Conservation (phyloP, 2,797 vertebrate genomes). For the Enteromius mattozi region DNA sequence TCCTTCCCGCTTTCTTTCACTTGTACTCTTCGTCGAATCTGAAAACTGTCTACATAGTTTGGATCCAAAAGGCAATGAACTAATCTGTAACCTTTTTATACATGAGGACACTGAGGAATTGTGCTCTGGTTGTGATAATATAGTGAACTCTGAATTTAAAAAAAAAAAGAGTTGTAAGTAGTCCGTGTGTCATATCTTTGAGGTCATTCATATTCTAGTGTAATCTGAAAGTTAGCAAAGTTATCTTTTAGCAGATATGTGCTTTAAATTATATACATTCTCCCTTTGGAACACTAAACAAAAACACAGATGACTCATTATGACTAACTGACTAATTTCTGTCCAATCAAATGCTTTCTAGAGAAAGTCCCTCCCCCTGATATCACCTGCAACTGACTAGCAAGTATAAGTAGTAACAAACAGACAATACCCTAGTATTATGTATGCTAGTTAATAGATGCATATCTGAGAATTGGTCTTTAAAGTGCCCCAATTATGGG, state of each 20-base stretch:
- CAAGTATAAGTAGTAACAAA: no score
- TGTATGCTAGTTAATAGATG: background rate
- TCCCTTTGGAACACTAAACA: background rate
- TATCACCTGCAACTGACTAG: background rate
- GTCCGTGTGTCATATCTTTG: background rate
- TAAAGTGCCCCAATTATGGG: no score
- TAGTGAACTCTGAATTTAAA: no score
- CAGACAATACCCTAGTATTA: no score
- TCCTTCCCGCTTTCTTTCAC: background rate
- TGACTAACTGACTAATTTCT: background rate
- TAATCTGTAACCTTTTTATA: background rate
- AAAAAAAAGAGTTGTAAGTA: background rate
- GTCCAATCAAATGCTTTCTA: background rate
- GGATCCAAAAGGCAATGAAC: background rate
- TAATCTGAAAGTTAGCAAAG: background rate
- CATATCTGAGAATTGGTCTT: no score
- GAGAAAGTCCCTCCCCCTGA: background rate
- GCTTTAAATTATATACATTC: background rate
- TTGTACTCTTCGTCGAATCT: background rate
- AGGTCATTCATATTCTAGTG: background rate
- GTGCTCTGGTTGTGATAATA: background rate
- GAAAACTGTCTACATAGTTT: conserved; percentile 5
- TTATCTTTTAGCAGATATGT: background rate
- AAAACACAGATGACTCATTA: background rate
- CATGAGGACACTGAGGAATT: background rate